Evolutionary conservation across 2,797 vertebrate species (phyloP).

Genomic region (Sebastes miniatus): DNA sequence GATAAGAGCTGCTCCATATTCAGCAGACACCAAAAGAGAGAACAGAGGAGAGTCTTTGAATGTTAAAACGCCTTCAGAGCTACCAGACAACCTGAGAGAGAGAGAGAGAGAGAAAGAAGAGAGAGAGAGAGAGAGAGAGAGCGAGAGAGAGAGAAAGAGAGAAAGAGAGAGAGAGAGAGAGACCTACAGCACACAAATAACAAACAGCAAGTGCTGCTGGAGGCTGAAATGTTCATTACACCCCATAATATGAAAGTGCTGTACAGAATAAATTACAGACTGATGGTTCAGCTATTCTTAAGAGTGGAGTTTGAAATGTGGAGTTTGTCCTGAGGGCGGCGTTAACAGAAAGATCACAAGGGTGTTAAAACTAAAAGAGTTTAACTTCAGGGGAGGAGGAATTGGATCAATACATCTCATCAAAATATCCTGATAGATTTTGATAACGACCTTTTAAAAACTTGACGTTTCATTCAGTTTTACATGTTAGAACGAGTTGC

Average conservation of each 20-base stretch:
- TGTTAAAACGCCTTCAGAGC: slow-evolving; percentile 48
- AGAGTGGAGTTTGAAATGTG: background rate
- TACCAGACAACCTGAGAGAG: slow-evolving; percentile 24
- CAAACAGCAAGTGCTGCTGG: slow-evolving; percentile 24
- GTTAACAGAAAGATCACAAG: background rate
- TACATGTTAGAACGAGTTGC: too few species aligned
- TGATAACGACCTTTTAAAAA: too few species aligned
- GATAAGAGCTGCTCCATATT: slow-evolving; percentile 72
- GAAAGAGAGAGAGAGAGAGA: background rate
- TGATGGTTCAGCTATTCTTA: slow-evolving; percentile 3
- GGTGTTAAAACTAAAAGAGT: background rate
- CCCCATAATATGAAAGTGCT: slow-evolving; percentile 18
- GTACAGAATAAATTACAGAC: slow-evolving; percentile 27
- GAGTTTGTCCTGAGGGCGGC: slow-evolving; percentile 4
- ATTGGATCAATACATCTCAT: background rate
- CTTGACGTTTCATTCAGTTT: too few species aligned
- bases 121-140: background rate
- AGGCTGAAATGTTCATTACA: slow-evolving; percentile 56
- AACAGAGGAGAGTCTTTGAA: slow-evolving; percentile 46
- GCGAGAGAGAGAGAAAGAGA: background rate
- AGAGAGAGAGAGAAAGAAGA: background rate
- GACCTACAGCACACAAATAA: slow-evolving; percentile 17
- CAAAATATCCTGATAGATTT: too few species aligned
- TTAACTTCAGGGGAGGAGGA: background rate
- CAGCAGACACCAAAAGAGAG: slow-evolving; percentile 36